These are phyloP conservation scores for Isaurus tuberculatus DNA, from an alignment of 92 coral and sea anemone species.

Conservation along the genomic window DNA sequence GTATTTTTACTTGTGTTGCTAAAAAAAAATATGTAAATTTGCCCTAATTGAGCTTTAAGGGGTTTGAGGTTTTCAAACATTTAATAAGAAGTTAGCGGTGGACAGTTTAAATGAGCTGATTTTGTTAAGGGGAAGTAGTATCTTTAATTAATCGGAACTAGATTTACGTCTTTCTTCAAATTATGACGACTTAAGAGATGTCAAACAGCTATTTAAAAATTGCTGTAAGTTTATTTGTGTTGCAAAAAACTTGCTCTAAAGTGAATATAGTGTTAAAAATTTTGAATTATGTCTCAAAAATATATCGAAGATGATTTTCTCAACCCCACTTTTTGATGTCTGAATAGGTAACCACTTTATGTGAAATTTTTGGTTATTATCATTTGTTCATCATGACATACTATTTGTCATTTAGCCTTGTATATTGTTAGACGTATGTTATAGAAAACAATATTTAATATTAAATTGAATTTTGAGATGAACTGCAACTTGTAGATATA, in stretches of 20 bases:
- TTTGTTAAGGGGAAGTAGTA: neutral
- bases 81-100: neutral
- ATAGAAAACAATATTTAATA: neutral
- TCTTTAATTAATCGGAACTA: neutral
- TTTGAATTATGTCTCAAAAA: neutral
- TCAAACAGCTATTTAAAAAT: no score
- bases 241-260: no score
- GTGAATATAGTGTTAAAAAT: neutral
- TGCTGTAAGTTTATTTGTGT: no score
- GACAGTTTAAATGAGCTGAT: no score
- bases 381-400: neutral
- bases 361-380: neutral
- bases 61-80: neutral
- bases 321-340: neutral
- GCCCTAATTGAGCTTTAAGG: neutral
- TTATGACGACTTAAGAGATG: no score
- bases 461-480: neutral
- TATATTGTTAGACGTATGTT: neutral
- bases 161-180: no score
- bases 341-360: neutral
- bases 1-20: no score
- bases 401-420: neutral
- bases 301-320: neutral
- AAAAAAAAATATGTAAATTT: neutral
- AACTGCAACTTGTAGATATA: slow-evolving; percentile 2